Base-by-base conservation (phyloP, 1,140 invertebrate genomes). In the Heliconius eleuchia region DNA sequence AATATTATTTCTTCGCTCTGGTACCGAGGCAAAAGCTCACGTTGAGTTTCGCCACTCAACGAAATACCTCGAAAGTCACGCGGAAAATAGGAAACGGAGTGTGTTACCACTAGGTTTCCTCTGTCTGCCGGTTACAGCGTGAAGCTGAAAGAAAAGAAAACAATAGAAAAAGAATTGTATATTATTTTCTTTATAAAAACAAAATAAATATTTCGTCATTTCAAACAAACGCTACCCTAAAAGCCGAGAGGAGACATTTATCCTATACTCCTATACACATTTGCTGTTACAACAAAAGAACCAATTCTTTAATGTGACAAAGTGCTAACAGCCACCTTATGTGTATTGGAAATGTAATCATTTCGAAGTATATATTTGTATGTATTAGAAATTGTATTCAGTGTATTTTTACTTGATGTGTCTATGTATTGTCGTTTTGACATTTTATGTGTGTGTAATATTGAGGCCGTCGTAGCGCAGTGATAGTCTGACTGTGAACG, bases 261-360 rank as follows among this genome's bases (percentile, higher is more conserved):
- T 66, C 60, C 60, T 16, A 27, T 66, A n/a, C 60, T 66, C 55
- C 55, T 60, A 23, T 23, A 66, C 13, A 66, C 60, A 66, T 66
- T 27, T 66, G 11, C 60, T 66, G 23, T 66, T 66, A 30, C 60
- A 66, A 66, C 60, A 66, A 66, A 52, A 27, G 60, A 66, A 66
- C 11, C 60, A 66, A 66, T 66, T 66, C 60, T 66, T 66, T 66
- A 66, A 66, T 66, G 60, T 66, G 60, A 66, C 60, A 66, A 66
- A 66, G 27, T 66, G 23, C 60, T 66, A 66, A 66, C 60, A 66
- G 27, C 60, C 55, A 27, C 55, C 60, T 27, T 66, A 66, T 66
- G 11, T 66, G 60, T 66, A 66, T 27, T 66, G 60, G 60, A 66
- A 27, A 66, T 66, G 60, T 66, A 27, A 66, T 30, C 11, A 66